A percentile compares a stretch with the other conserved stretches of the same genome.
phyloP scores from a whole-genome alignment of 2,113 vertebrate species.

The Cephalopterus ornatus region DNA sequence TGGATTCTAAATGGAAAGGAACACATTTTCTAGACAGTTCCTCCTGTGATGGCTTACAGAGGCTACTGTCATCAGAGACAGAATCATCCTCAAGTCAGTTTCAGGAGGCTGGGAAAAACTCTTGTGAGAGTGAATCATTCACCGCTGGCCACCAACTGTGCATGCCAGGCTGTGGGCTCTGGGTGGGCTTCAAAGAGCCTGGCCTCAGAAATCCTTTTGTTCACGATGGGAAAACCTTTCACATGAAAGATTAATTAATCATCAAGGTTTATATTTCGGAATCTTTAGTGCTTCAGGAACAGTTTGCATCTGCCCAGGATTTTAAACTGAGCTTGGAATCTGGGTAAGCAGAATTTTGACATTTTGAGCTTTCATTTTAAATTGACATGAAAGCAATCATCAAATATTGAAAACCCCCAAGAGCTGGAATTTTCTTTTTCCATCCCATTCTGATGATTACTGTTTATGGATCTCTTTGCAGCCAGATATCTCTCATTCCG shows the following conservation, averaged over 20 bases:
- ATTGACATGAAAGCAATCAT: neutral
- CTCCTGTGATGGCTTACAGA: neutral
- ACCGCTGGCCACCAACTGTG: neutral
- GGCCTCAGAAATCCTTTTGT: neutral
- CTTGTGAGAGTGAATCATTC: neutral
- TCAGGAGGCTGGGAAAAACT: neutral
- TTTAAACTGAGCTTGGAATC: neutral
- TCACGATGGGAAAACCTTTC: neutral
- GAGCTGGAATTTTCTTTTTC: neutral
- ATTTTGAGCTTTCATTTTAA: conserved; percentile 25
- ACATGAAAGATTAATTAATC: neutral
- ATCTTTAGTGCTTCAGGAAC: neutral
- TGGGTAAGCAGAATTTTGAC: conserved; percentile 4
- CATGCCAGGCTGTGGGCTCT: neutral
- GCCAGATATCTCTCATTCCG: neutral
- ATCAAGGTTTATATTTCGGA: neutral
- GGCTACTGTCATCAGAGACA: neutral
- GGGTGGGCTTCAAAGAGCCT: neutral
- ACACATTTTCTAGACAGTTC: neutral
- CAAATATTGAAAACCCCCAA: conserved; percentile 9
- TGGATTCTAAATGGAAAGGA: conserved; percentile 51
- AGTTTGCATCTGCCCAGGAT: neutral
- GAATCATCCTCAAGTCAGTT: neutral
- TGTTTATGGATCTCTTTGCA: neutral
- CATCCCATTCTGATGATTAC: neutral